Evolutionary conservation across 2,888 invertebrate genomes (phyloP).

Genomic region (Perizoma affinitatum): DNA sequence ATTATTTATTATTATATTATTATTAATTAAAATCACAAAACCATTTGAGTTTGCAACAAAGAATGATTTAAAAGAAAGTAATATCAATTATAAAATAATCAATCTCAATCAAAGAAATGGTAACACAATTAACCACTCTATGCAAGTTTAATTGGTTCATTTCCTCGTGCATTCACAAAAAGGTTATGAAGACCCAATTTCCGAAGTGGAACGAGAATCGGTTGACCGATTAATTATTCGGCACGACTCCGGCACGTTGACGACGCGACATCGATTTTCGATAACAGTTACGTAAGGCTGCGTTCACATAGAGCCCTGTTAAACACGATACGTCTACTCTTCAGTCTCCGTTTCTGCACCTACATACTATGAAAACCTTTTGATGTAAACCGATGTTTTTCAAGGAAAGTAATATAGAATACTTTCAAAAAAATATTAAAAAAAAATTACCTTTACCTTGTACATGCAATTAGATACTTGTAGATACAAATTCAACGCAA

Average conservation of each 20-base stretch:
- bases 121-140: not conserved
- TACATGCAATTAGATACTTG: no score
- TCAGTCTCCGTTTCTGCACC: no score
- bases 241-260: constrained; percentile 60
- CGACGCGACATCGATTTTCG: constrained; percentile 65
- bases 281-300: constrained; percentile 47
- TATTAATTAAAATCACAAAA: no score
- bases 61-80: not conserved
- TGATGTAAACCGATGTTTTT: no score
- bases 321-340: no score
- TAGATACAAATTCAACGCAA: no score
- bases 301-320: constrained; percentile 3
- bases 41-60: no score
- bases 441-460: no score
- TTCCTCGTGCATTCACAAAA: constrained; percentile 37
- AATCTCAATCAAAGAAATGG: not conserved
- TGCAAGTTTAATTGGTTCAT: constrained; percentile 28
- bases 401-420: no score
- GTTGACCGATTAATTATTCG: constrained; percentile 80
- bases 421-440: no score
- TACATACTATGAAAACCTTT: no score
- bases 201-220: constrained; percentile 62
- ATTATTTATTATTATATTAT: no score
- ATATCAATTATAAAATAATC: not conserved
- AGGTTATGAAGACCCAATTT: constrained; percentile 53